Conservation (phyloP, 64 coral and sea anemone genomes). For the Porites lutea region DNA sequence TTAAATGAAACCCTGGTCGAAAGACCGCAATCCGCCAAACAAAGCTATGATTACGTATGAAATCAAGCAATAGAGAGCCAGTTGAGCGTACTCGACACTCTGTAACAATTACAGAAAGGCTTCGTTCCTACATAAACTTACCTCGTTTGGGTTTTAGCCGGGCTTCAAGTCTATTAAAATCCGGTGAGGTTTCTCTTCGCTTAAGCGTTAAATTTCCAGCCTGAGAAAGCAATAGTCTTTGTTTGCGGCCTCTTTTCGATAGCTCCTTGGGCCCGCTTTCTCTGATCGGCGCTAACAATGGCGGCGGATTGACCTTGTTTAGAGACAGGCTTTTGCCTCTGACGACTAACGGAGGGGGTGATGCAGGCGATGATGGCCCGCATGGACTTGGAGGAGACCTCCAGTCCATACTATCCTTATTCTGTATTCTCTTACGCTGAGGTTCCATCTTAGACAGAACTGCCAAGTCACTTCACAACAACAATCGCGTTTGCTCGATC, state of each 20-base stretch:
- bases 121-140: conserved; percentile 10
- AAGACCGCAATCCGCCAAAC: neutral
- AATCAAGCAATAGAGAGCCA: neutral
- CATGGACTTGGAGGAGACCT: conserved; percentile 66
- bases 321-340: conserved; percentile 70
- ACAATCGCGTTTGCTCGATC: conserved; percentile 25
- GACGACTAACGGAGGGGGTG: conserved; percentile 58
- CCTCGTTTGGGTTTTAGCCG: conserved; percentile 70
- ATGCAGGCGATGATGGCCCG: conserved; percentile 64
- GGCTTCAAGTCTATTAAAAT: conserved; percentile 53
- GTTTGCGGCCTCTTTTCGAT: conserved; percentile 71
- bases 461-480: conserved; percentile 32
- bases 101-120: neutral
- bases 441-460: conserved; percentile 45
- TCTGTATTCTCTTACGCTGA: conserved; percentile 32
- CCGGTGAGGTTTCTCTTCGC: conserved; percentile 74
- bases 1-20: neutral
- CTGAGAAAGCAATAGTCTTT: conserved; percentile 75
- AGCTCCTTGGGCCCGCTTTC: conserved; percentile 50
- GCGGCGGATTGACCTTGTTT: conserved; percentile 26
- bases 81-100: neutral
- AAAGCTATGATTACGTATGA: neutral
- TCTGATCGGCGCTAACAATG: conserved; percentile 35
- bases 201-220: conserved; percentile 62
- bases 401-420: conserved; percentile 66